These are phyloP conservation scores for Nomada goodeniana DNA, from an alignment of 2,888 invertebrate species.

Conservation along the genomic window DNA sequence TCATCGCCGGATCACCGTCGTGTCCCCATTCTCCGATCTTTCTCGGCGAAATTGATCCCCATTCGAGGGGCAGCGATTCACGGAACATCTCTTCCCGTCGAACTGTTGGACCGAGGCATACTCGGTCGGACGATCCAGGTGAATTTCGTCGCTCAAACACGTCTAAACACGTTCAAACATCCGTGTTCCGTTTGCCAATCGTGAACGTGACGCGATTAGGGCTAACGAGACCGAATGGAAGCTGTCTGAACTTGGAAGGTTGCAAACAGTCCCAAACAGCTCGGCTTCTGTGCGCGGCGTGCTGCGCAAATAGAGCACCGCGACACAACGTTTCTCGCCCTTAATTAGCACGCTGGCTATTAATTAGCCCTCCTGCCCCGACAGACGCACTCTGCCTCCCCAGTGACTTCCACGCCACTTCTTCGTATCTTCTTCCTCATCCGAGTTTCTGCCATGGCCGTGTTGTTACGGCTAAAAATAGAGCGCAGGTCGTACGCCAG, in stretches of 20 bases:
- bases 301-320: constrained; percentile 34
- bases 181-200: background rate
- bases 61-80: background rate
- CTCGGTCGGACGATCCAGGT: background rate
- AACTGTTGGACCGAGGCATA: background rate
- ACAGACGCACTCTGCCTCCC: constrained; percentile 37
- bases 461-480: constrained; percentile 59
- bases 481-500: constrained; percentile 14
- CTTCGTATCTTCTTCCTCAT: constrained; percentile 46
- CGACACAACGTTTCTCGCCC: constrained; percentile 57
- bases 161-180: constrained; percentile 22
- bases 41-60: background rate
- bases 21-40: background rate
- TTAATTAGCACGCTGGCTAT: constrained; percentile 62
- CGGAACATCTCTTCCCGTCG: background rate
- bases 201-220: constrained; percentile 40
- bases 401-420: constrained; percentile 43
- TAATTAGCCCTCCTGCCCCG: constrained; percentile 58
- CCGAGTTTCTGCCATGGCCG: constrained; percentile 17
- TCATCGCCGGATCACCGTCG: background rate
- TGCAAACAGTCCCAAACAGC: constrained; percentile 42
- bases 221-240: constrained; percentile 38
- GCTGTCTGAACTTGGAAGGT: constrained; percentile 40
- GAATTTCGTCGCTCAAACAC: constrained; percentile 1
- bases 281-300: constrained; percentile 14